Percentiles rank a stretch among this genome's conserved stretches.
phyloP scores from a whole-genome alignment of 2,888 invertebrate genomes.

The Nymphalis c-album region DNA sequence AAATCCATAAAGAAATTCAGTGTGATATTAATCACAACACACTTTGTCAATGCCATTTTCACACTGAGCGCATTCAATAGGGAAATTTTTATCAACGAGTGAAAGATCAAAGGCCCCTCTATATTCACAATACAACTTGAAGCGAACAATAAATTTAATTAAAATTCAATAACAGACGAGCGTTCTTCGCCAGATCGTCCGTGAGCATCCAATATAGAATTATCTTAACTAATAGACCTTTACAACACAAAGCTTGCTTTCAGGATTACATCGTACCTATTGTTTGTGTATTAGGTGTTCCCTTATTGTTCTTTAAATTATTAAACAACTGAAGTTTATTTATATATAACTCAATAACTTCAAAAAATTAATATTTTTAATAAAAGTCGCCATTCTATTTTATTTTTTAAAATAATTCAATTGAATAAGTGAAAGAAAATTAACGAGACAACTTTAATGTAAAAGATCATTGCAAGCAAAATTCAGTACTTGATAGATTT shows the following conservation, averaged over 20 bases:
- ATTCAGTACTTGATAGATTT: no score
- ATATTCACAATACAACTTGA: constrained; percentile 27
- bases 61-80: constrained; percentile 15
- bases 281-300: no score
- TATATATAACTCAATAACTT: no score
- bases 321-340: no score
- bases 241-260: background rate
- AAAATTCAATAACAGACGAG: constrained; percentile 28
- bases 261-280: no score
- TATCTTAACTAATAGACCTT: background rate
- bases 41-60: constrained; percentile 23
- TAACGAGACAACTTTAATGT: no score
- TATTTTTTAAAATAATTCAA: no score
- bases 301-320: no score
- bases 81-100: constrained; percentile 19
- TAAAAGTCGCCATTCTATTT: no score
- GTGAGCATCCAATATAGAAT: constrained; percentile 4
- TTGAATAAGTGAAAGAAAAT: no score
- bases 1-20: constrained; percentile 6
- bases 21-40: constrained; percentile 10
- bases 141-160: constrained; percentile 34
- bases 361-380: no score
- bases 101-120: constrained; percentile 16
- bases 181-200: constrained; percentile 10
- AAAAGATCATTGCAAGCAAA: no score